phyloP scores from a whole-genome alignment of 2,113 vertebrate genomes.

The Eulemur rufifrons region DNA sequence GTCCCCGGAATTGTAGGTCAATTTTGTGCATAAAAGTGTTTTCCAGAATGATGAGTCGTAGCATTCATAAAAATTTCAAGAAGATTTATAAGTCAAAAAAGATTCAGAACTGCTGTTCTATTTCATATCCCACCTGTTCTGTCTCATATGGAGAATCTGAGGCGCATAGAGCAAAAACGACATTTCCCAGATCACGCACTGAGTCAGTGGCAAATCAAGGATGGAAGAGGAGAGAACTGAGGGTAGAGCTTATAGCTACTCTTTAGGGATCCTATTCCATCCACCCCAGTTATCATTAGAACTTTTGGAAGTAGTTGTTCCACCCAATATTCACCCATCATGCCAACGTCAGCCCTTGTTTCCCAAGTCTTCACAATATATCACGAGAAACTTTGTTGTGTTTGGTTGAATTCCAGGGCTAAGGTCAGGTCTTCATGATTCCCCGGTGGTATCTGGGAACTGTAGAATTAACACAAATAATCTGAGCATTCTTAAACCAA shows the following conservation, averaged over 20 bases:
- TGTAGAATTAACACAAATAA: background rate
- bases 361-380: background rate
- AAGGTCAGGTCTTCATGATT: background rate
- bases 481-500: background rate
- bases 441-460: background rate
- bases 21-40: background rate
- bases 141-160: background rate
- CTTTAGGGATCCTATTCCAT: background rate
- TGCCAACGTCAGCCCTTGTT: background rate
- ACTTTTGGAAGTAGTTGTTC: background rate
- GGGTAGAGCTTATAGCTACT: background rate
- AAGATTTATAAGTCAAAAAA: slow-evolving; percentile 6
- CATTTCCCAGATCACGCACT: background rate
- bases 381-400: background rate
- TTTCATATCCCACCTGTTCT: background rate
- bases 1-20: background rate
- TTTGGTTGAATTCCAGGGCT: background rate
- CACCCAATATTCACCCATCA: background rate
- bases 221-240: background rate
- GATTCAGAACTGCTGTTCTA: background rate
- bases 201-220: background rate
- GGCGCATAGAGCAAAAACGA: background rate
- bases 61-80: background rate
- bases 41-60: background rate
- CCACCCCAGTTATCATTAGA: background rate